These are phyloP conservation scores for Montipora capitata DNA, from an alignment of 92 coral and sea anemone species.

Conservation along the genomic window DNA sequence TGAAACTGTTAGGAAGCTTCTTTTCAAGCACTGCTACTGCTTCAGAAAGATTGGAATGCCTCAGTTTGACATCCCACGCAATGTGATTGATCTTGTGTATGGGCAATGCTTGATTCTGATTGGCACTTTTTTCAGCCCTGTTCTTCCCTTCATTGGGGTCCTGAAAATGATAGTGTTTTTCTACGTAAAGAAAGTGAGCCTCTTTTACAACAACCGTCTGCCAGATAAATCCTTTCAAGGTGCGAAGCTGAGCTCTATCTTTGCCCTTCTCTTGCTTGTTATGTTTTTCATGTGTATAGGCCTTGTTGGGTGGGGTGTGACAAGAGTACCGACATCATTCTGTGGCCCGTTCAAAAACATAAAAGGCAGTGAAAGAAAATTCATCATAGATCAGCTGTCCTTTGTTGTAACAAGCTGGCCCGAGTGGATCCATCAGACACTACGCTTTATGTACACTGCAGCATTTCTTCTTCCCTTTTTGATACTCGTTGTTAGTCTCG, in stretches of 20 bases:
- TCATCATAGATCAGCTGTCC: conserved; percentile 81
- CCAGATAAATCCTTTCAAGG: conserved; percentile 95
- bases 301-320: conserved; percentile 93
- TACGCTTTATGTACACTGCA: conserved; percentile 83
- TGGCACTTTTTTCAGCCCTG: conserved; percentile 94
- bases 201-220: conserved; percentile 89
- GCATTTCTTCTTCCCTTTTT: conserved; percentile 89
- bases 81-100: conserved; percentile 90
- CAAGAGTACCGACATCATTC: conserved; percentile 86
- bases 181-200: conserved; percentile 91
- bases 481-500: conserved; percentile 62
- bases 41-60: conserved; percentile 79
- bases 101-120: conserved; percentile 92
- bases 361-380: conserved; percentile 65
- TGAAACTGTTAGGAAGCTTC: conserved; percentile 80
- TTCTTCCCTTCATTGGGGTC: conserved; percentile 93
- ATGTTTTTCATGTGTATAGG: conserved; percentile 88
- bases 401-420: conserved; percentile 86
- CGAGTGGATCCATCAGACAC: conserved; percentile 75
- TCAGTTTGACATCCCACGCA: conserved; percentile 92
- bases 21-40: conserved; percentile 63
- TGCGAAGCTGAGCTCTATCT: conserved; percentile 90
- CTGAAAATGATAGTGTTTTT: conserved; percentile 88
- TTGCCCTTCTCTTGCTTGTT: conserved; percentile 86
- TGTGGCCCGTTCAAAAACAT: conserved; percentile 92